phyloP scores from a whole-genome alignment of 2,888 invertebrate genomes.

The Rotaria sp. region DNA sequence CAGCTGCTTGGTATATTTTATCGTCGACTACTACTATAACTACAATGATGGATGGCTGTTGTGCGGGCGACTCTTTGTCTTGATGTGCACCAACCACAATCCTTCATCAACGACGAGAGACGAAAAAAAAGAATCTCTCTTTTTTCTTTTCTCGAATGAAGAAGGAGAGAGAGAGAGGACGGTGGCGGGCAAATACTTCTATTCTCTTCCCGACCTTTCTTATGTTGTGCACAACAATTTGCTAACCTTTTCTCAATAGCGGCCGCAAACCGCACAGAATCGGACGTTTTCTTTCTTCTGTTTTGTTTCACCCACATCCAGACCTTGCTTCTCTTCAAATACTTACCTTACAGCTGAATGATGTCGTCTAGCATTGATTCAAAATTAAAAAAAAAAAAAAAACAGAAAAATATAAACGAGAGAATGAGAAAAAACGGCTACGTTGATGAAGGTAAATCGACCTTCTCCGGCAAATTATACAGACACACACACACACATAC shows the following conservation, averaged over 20 bases:
- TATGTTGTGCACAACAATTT: background rate
- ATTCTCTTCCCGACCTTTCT: conserved; percentile 12
- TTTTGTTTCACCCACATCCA: background rate
- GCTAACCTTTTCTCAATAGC: background rate
- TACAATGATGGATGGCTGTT: conserved; percentile 15
- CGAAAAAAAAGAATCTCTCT: conserved; percentile 14
- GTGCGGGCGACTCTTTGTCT: conserved; percentile 22
- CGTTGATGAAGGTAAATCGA: background rate
- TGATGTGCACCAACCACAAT: conserved; percentile 24
- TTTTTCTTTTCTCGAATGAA: background rate
- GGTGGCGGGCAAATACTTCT: conserved; percentile 15
- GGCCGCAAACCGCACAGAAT: background rate
- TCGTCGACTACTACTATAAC: background rate
- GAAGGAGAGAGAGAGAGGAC: background rate
- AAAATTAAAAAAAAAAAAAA: conserved; percentile 14
- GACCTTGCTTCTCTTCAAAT: background rate
- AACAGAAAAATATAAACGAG: background rate
- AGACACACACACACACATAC: too few relatives aligned
- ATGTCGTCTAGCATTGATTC: background rate
- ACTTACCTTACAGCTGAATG: background rate
- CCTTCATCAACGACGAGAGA: conserved; percentile 8
- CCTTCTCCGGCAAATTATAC: background rate
- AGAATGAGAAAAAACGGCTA: background rate
- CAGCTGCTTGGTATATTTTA: conserved; percentile 4
- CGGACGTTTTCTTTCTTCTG: background rate